Conservation (phyloP, 2,113 vertebrate genomes). For the Oryzias woworae region DNA sequence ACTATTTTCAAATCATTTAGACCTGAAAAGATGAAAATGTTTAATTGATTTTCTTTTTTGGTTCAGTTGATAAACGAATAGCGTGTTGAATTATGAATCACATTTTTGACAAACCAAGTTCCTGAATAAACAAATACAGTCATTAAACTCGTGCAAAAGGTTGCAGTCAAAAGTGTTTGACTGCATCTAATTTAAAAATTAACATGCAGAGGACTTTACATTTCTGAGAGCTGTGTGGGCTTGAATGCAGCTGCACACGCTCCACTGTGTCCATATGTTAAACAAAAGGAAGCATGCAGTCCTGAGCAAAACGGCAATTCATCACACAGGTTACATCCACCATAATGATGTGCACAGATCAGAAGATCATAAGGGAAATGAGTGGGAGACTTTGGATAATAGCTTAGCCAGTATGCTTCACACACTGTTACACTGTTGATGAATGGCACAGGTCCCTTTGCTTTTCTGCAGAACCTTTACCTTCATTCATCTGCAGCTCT, state of each 20-base stretch:
- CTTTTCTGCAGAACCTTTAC: constrained; percentile 31
- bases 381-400: constrained; percentile 71
- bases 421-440: constrained; percentile 65
- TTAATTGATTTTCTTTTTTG: no score
- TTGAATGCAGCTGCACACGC: constrained; percentile 23
- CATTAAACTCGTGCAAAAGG: no score
- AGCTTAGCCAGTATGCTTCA: constrained; percentile 58
- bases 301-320: constrained; percentile 69
- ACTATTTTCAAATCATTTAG: no score
- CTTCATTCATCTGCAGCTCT: constrained; percentile 8
- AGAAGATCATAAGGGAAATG: constrained; percentile 73
- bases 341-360: constrained; percentile 66
- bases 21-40: no score
- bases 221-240: constrained; percentile 10
- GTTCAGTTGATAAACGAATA: no score
- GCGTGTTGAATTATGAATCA: no score
- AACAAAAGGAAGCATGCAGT: constrained; percentile 54
- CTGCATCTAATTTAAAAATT: no score
- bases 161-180: no score
- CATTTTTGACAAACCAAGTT: no score
- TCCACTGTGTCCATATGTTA: constrained; percentile 51
- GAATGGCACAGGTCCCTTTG: constrained; percentile 54
- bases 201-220: not conserved
- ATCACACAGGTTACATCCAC: constrained; percentile 59
- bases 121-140: no score